Conservation (phyloP, 1,140 invertebrate species). For the Epicauta chinensis region DNA sequence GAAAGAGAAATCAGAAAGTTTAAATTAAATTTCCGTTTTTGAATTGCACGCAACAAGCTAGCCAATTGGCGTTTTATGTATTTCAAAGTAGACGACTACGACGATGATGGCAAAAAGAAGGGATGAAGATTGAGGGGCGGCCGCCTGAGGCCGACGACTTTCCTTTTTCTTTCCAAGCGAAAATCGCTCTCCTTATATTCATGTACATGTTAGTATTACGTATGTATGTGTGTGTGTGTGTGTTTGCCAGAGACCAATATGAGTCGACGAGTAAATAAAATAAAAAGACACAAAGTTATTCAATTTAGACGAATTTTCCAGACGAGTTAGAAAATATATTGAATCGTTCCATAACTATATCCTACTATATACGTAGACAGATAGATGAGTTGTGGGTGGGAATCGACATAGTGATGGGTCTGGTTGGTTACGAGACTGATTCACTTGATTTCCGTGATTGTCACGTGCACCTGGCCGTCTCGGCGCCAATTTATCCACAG, state of each 20-base stretch:
- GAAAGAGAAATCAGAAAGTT: slow-evolving; percentile 36
- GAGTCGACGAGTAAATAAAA: slow-evolving; percentile 29
- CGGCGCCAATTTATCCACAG: slow-evolving; percentile 35
- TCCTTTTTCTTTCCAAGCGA: slow-evolving; percentile 14
- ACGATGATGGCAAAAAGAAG: too few species aligned
- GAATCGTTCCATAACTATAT: slow-evolving; percentile 17
- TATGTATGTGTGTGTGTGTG: too few species aligned
- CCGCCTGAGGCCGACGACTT: slow-evolving; percentile 17
- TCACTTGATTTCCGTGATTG: slow-evolving; percentile 19
- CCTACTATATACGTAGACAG: too few species aligned
- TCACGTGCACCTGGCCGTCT: slow-evolving; percentile 22
- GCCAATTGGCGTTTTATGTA: slow-evolving; percentile 37
- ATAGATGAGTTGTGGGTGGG: neutral
- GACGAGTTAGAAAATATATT: slow-evolving; percentile 33
- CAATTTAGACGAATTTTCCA: slow-evolving; percentile 37
- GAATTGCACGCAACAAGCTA: slow-evolving; percentile 40
- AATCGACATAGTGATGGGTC: neutral
- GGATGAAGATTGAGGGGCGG: slow-evolving; percentile 6
- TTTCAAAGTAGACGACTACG: slow-evolving; percentile 11
- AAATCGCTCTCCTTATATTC: slow-evolving; percentile 36
- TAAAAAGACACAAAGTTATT: slow-evolving; percentile 37
- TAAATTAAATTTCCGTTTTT: slow-evolving; percentile 43
- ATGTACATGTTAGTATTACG: neutral
- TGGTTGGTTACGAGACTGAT: neutral
- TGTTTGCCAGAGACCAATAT: slow-evolving; percentile 28